Conservation (phyloP, 2,113 vertebrate genomes). For the Pelodiscus sinensis region DNA sequence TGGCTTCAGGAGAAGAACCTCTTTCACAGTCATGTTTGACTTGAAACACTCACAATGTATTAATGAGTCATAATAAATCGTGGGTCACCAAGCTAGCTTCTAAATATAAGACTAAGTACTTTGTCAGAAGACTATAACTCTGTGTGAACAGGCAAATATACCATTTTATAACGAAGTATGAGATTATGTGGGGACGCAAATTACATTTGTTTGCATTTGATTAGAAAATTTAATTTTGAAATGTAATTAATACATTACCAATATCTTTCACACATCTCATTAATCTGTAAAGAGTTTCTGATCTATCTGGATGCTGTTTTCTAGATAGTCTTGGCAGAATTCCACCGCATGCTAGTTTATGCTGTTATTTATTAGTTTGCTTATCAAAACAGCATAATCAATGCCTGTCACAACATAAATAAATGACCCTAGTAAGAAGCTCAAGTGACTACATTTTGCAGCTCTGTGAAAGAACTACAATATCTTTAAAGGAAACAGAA, state of each 20-base stretch:
- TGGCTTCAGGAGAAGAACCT: neutral
- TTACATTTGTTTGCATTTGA: conserved; percentile 14
- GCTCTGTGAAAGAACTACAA: neutral
- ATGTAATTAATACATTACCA: conserved; percentile 36
- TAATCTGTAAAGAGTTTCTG: conserved; percentile 56
- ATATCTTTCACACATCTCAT: conserved; percentile 23
- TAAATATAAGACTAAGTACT: neutral
- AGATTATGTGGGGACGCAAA: neutral
- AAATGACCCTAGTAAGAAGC: conserved; percentile 19
- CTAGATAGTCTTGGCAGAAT: conserved; percentile 55
- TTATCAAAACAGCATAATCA: conserved; percentile 66
- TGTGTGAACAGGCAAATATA: neutral
- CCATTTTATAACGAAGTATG: conserved; percentile 12
- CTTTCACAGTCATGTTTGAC: neutral
- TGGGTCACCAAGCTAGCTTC: neutral
- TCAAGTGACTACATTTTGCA: conserved; percentile 4
- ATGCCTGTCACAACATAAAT: conserved; percentile 66
- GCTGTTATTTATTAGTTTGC: conserved; percentile 63
- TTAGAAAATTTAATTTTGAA: conserved; percentile 27
- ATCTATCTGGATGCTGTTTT: conserved; percentile 55
- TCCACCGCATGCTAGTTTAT: conserved; percentile 55
- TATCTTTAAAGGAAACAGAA: conserved; percentile 28
- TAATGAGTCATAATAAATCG: neutral
- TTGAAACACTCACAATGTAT: neutral
- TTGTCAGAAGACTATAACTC: neutral